Evolutionary conservation across 2,797 vertebrate genomes (phyloP), one percentile per base, ranked within the genome.

Genomic region (Catharus ustulatus): DNA sequence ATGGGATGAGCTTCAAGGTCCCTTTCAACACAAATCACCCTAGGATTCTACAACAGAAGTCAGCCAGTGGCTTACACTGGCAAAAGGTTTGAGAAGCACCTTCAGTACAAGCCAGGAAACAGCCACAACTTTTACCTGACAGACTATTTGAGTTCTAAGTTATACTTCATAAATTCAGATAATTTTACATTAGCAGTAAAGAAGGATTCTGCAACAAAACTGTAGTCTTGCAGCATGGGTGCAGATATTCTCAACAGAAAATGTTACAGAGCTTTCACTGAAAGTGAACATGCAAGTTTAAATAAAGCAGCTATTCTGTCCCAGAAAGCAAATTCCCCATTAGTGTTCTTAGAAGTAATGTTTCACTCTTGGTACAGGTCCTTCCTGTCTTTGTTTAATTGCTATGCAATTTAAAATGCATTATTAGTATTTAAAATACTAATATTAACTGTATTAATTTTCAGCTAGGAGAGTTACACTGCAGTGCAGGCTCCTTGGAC

Each of bases 161-260:
- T 45, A 29, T 1, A 43, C 40, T 15, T 8, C 3, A 29, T 3
- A 59, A 52, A 58, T n/a, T 20, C 27, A 85, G 13, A 4, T 36
- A 29, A 38, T 68, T 67, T 74, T 54, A 61, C 3, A 3, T 21
- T 26, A 18, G 26, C 24, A 68, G 2, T 51, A 92, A 80, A 55
- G 20, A 40, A 58, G 11, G 19, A 67, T 69, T 81, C n/a, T 52
- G 34, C 17, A 58, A 38, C 29, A 77, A 55, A 80, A 24, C 0
- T 0, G 7, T 73, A 14, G 43, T 42, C 30, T 34, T 69, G 19
- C 21, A 62, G 26, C n/a, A 30, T 0, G 1, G 9, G 14, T 59
- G 15, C n/a, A 73, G 18, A 11, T 43, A 36, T 8, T 74, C 13
- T 45, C 7, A 46, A 2, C 6, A 29, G 30, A 66, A 66, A 84